Conservation (phyloP, 2,888 invertebrate species). For the Leptothorax acervorum region DNA sequence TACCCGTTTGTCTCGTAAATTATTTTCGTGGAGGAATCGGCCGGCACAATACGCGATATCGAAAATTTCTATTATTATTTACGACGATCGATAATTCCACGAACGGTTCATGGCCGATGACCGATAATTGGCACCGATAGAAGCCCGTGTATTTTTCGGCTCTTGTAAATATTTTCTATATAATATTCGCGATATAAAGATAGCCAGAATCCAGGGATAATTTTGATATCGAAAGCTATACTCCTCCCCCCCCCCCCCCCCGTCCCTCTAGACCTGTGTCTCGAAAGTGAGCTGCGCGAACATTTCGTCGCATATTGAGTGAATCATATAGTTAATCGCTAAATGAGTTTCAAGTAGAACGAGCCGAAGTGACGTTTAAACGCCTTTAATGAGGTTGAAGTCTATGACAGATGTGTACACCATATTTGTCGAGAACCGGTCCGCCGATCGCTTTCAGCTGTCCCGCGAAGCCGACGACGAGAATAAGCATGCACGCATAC, state of each 20-base stretch:
- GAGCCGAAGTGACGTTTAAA: constrained; percentile 58
- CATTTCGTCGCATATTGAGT: constrained; percentile 4
- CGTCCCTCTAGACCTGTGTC: background rate
- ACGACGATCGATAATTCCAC: background rate
- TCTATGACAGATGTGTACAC: constrained; percentile 59
- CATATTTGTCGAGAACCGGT: constrained; percentile 63
- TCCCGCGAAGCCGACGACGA: constrained; percentile 3
- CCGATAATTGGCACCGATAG: constrained; percentile 10
- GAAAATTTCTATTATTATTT: constrained; percentile 25
- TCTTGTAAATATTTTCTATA: background rate
- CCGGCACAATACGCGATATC: background rate
- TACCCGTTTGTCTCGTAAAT: background rate
- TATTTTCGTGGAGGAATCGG: background rate
- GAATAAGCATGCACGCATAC: background rate
- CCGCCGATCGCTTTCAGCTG: constrained; percentile 42
- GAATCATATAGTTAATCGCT: constrained; percentile 57
- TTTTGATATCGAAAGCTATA: constrained; percentile 13
- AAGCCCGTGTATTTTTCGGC: background rate
- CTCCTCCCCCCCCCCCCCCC: too few species aligned
- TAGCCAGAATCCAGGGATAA: constrained; percentile 10
- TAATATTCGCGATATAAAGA: background rate
- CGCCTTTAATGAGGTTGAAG: constrained; percentile 62
- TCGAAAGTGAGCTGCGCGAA: background rate
- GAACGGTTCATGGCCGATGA: background rate
- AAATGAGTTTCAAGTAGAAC: constrained; percentile 55